These are phyloP conservation scores for Sweltsa coloradensis DNA, from an alignment of 1,140 invertebrate genomes.

Conservation along the genomic window DNA sequence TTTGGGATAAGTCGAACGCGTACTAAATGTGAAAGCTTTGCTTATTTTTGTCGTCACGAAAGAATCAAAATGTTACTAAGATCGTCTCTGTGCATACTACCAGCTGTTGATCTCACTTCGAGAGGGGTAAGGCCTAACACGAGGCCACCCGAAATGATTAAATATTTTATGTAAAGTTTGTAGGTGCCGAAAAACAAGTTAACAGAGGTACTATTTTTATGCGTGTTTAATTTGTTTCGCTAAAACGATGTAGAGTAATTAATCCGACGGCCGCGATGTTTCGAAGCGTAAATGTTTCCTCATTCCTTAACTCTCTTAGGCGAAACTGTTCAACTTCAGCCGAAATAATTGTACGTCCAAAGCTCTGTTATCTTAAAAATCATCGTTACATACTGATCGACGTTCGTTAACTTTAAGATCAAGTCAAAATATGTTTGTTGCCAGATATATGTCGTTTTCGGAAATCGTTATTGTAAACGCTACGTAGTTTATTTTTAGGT, in stretches of 20 bases:
- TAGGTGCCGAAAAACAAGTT: background rate
- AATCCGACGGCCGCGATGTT: constrained; percentile 7
- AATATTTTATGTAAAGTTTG: constrained; percentile 1
- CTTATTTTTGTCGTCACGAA: constrained; percentile 8
- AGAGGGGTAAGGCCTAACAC: constrained; percentile 9
- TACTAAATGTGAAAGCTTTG: constrained; percentile 11
- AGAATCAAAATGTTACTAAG: background rate
- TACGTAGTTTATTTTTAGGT: constrained; percentile 14
- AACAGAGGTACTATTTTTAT: too few species aligned
- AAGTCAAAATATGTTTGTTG: constrained; percentile 5
- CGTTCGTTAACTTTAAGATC: constrained; percentile 10
- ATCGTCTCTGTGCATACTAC: constrained; percentile 7
- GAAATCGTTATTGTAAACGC: constrained; percentile 11
- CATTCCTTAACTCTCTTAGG: constrained; percentile 10
- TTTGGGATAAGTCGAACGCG: constrained; percentile 1
- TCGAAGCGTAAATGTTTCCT: constrained; percentile 14
- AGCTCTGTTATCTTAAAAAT: constrained; percentile 9
- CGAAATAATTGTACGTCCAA: constrained; percentile 12
- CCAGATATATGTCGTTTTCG: constrained; percentile 10
- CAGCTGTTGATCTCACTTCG: constrained; percentile 16
- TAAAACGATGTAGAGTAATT: too few species aligned
- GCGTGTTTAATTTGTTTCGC: too few species aligned
- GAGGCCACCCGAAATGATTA: constrained; percentile 12
- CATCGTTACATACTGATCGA: constrained; percentile 8
- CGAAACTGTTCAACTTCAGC: constrained; percentile 11